Base-by-base conservation (phyloP, 2,113 vertebrate species). In the Rallus limicola region DNA sequence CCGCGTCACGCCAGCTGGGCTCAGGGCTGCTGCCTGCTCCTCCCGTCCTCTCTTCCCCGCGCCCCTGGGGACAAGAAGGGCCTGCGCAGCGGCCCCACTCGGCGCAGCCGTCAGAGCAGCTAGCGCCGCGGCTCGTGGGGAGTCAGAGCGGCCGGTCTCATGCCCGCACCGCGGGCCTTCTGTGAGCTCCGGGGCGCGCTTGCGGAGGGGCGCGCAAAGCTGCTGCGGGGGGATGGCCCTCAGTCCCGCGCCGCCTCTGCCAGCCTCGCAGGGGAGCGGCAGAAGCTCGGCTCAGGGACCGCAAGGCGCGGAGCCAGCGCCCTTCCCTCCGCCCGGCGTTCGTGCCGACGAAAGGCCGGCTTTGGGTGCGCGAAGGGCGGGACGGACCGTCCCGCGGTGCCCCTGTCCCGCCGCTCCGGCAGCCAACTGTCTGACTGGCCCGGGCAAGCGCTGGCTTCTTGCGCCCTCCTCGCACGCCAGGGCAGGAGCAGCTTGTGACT, bases 321-420 rank as follows among this genome's bases (percentile, higher is more conserved):
- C 10, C 48, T 1, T 1, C 2, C 46, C 53, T 14, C 15, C 5
- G 5, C 31, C 63, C 8, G n/a, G 18, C 8, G 2, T 28, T 31
- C 17, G 36, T 55, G 59, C 25, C 24, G 10, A 11, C 38, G 24
- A 16, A 44, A 65, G 13, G 4, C 21, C 1, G 3, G 24, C 2
- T 14, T 12, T 4, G 70, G 33, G 18, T 17, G 58, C 29, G 34
- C 31, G 9, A 40, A 46, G 44, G 17, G 18, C 44, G 33, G 56
- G 40, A n/a, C 31, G 2, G 10, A 3, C 11, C 24, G 5, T 16
- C 16, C 56, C 6, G 42, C 42, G 7, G 18, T 7, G 40, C 48
- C 28, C 24, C 15, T 28, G 55, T 25, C 48, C 68, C 17, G 34
- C 36, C 48, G 4, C 16, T 5, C 42, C 55, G 11, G 42, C 14